Base-by-base conservation (phyloP, 1,140 invertebrate genomes). In the Panagrolaimus sp. region DNA sequence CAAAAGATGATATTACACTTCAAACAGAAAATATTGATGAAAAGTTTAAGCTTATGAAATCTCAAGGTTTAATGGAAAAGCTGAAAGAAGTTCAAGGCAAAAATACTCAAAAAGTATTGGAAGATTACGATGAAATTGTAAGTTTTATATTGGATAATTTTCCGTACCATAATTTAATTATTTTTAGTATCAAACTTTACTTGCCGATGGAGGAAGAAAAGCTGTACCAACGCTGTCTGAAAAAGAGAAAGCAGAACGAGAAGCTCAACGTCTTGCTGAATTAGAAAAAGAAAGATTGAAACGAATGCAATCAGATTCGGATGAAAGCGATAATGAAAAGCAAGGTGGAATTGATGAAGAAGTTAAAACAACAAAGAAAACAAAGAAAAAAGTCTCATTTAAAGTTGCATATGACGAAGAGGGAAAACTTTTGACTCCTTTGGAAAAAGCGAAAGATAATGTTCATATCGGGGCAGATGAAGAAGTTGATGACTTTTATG, bases 91-190 rank as follows among this genome's bases (percentile, higher is more conserved):
- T 58, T 12, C 52, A 21, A 26, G 17, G 21, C 10, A 58, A 21
- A 28, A 58, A 21, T 21, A 26, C 14, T 58, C 15, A 21, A 28
- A 21, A 10, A 21, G 14, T 58, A n/a, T 28, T 28, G 52, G 52
- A 58, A 21, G 52, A 58, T 58, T 58, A 58, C 8, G 52, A 58
- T 21, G 52, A 58, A 58, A 58, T 58, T 26, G 52, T 58, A n/a
- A 28, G 52, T 58, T 58, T 58, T 58, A 17, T 58, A 8, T n/a
- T 38, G 32, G n/a, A n/a, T n/a, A n/a, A n/a, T n/a, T n/a, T n/a
- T n/a, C 32, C 14, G n/a, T n/a, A n/a, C 17, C 14, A 12, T 58
- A n/a, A n/a, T 10, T 12, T 58, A n/a, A n/a, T n/a, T 21, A 17
- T 8, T 12, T 58, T 1, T 28, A 58, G 52, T 58, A 58, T 28